A percentile compares a stretch with the other conserved stretches of the same genome.
phyloP scores from a whole-genome alignment of 2,113 vertebrate genomes.

The Andinoacara biseriatus region DNA sequence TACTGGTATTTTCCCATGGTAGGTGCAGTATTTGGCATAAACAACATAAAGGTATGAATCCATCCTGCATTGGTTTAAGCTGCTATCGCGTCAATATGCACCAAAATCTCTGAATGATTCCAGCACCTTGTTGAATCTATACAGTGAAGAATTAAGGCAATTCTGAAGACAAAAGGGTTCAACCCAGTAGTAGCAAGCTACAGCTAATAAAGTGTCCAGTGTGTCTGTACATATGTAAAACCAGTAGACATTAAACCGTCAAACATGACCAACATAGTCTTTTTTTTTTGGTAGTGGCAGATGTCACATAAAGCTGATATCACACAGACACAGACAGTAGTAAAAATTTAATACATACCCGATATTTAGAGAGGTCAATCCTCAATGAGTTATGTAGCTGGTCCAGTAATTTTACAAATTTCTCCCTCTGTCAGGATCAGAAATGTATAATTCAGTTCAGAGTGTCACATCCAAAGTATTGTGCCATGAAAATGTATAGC shows the following conservation, averaged over 20 bases:
- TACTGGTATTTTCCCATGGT: background rate
- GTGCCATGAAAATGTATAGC: constrained; percentile 25
- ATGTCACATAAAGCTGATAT: background rate
- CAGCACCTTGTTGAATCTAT: no score
- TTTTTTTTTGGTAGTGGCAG: background rate
- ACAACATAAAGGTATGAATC: background rate
- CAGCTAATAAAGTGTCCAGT: background rate
- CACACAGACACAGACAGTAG: background rate
- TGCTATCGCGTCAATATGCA: no score
- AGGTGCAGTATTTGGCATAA: background rate
- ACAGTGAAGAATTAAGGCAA: no score
- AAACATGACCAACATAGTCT: background rate
- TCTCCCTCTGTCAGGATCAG: constrained; percentile 89
- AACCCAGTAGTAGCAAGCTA: background rate
- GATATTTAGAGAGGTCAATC: constrained; percentile 98
- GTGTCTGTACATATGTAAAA: background rate
- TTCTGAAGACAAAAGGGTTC: background rate
- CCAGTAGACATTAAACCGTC: background rate
- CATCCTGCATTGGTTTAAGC: background rate
- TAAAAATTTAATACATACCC: constrained; percentile 82
- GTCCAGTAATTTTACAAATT: constrained; percentile 97
- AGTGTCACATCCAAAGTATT: constrained; percentile 20
- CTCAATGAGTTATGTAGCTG: constrained; percentile 97
- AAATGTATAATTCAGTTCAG: constrained; percentile 34
- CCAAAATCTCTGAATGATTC: no score